Evolutionary conservation across 2,888 invertebrate species (phyloP).

Genomic region (Scaeva pyrastri): DNA sequence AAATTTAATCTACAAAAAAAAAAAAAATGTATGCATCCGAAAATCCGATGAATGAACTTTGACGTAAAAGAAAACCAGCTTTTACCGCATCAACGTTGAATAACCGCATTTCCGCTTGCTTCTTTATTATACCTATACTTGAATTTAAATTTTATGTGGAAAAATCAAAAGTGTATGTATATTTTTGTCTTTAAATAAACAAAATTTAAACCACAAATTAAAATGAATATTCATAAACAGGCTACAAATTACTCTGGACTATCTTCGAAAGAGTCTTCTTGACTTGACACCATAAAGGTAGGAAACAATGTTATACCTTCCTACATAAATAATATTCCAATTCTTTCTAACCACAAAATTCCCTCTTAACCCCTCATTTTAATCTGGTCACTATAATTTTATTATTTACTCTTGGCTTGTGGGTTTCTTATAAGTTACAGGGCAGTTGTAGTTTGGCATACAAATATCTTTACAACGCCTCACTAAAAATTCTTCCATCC

Average conservation of each 20-base stretch:
- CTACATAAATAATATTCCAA: background rate
- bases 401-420: background rate
- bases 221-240: background rate
- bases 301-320: too few relatives aligned
- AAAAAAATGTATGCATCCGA: too few relatives aligned
- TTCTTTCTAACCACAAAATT: constrained; percentile 7
- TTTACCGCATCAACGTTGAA: constrained; percentile 30
- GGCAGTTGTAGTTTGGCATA: background rate
- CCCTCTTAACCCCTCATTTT: background rate
- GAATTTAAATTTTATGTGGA: background rate
- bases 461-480: constrained; percentile 35
- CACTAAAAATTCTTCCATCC: constrained; percentile 6
- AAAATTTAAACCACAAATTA: constrained; percentile 20
- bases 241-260: background rate
- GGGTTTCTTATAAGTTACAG: constrained; percentile 12
- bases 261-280: background rate
- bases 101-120: constrained; percentile 69
- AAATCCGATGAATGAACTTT: background rate
- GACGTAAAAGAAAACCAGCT: constrained; percentile 32
- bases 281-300: constrained; percentile 7
- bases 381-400: background rate
- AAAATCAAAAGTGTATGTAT: background rate
- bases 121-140: constrained; percentile 14
- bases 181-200: background rate
- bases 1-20: constrained; percentile 14